Evolutionary conservation across 2,797 vertebrate species (phyloP).

Genomic region (Acestrorhynchus altus): DNA sequence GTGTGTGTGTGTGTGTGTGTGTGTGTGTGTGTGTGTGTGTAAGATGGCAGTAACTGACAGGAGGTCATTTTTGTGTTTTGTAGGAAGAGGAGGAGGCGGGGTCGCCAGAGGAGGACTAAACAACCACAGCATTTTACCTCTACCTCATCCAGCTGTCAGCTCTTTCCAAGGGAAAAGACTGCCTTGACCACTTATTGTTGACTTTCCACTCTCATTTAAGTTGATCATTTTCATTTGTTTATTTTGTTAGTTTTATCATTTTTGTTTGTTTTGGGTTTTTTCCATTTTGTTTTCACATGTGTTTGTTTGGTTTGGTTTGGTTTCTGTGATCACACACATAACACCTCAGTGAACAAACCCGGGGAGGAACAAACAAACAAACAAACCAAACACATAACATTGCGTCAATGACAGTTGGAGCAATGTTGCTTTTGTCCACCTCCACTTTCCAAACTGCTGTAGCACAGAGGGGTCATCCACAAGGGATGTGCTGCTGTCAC

Average conservation of each 20-base stretch:
- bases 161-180: conserved; percentile 93
- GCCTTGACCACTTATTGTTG: conserved; percentile 92
- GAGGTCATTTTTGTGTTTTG: conserved; percentile 63
- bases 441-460: conserved; percentile 59
- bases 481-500: conserved; percentile 45
- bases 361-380: conserved; percentile 7
- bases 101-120: conserved; percentile 90
- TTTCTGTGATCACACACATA: conserved; percentile 71
- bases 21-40: background rate
- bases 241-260: conserved; percentile 62
- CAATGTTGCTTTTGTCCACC: conserved; percentile 43
- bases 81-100: conserved; percentile 91
- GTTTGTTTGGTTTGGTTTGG: conserved; percentile 62
- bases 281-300: conserved; percentile 68
- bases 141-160: conserved; percentile 96
- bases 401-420: conserved; percentile 43
- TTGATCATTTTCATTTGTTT: conserved; percentile 63
- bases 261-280: conserved; percentile 65
- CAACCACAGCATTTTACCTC: conserved; percentile 81
- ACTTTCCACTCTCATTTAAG: conserved; percentile 82
- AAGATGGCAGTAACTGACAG: conserved; percentile 27
- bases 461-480: conserved; percentile 54
- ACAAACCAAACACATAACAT: conserved; percentile 29
- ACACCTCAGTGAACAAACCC: conserved; percentile 75
- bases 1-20: background rate